Conservation (phyloP, 2,888 invertebrate genomes). For the Oligia fasciuncula region DNA sequence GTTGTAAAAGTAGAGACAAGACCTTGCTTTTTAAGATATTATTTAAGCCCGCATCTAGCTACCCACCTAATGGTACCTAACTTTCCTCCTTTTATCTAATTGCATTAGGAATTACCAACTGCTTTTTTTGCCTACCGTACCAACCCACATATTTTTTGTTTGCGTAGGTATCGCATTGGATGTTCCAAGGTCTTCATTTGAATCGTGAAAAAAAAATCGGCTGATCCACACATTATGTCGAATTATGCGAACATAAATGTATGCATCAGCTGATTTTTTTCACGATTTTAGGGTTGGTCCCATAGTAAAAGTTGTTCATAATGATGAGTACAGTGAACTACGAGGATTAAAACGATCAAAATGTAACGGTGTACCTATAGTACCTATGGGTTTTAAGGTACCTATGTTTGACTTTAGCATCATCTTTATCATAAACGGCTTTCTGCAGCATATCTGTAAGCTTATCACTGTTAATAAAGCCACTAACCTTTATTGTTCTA, state of each 20-base stretch:
- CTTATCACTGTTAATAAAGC: background rate
- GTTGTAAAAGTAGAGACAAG: background rate
- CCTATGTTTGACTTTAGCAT: background rate
- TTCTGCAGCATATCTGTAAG: background rate
- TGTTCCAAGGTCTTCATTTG: background rate
- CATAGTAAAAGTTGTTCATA: too few relatives aligned
- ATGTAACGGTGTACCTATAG: too few relatives aligned
- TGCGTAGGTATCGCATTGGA: background rate
- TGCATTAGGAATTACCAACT: background rate
- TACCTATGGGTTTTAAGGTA: background rate
- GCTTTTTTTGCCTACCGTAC: background rate
- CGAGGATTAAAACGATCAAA: too few relatives aligned
- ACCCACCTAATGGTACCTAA: background rate
- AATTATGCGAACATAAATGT: background rate
- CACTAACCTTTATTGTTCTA: constrained; percentile 69
- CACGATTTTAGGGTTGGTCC: too few relatives aligned
- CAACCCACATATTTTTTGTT: background rate
- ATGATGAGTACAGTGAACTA: too few relatives aligned
- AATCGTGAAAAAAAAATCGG: background rate
- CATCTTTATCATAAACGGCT: background rate
- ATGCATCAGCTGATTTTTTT: too few relatives aligned
- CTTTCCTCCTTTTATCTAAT: constrained; percentile 23
- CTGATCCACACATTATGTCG: background rate
- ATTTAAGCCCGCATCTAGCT: constrained; percentile 23
- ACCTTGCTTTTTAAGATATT: background rate